Base-by-base conservation (phyloP, 2,113 vertebrate genomes). In the Apteryx mantelli region DNA sequence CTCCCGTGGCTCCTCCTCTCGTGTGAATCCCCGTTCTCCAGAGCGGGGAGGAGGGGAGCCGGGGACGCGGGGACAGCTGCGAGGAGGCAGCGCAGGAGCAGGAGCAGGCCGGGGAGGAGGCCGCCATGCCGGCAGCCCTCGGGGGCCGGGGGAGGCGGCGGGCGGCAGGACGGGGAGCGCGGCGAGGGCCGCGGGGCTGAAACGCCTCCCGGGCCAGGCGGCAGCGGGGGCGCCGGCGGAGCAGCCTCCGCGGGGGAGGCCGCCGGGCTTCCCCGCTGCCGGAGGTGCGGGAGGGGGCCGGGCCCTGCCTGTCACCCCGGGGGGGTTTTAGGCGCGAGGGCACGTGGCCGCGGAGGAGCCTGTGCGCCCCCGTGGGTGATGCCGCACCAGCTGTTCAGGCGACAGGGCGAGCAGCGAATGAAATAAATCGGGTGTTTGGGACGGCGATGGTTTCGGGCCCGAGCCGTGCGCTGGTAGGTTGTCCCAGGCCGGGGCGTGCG, bases 371-470 rank as follows among this genome's bases (percentile, higher is more conserved):
- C 36, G 36, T 38, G 36, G 36, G 36, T 38, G 36, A 38, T 38
- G 36, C 36, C 36, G 36, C 36, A 38, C 36, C 36, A 38, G 36
- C 36, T 38, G 36, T 38, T 38, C 36, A 38, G 36, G 7, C 52
- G 19, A 7, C 1, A 4, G 38, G 1, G 1, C 19, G 66, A 79
- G 38, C 30, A 25, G 46, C 28, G 46, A 40, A 34, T 4, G 1
- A n/a, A 22, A 13, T 48, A 28, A 58, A 53, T 22, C 3, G 5
- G 36, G 55, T 68, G 3, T 34, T 0, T 0, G 13, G 7, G 48
- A 3, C 58, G 2, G 7, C n/a, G 8, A 34, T 48, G 22, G 5
- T 7, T 82, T 13, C 40, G 26, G 78, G 44, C 22, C 19, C 53
- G 73, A 38, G 64, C 17, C 2, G 0, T 3, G 53, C n/a, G 8